Conservation (phyloP, 2,797 vertebrate genomes). For the Muscicapa comitata region DNA sequence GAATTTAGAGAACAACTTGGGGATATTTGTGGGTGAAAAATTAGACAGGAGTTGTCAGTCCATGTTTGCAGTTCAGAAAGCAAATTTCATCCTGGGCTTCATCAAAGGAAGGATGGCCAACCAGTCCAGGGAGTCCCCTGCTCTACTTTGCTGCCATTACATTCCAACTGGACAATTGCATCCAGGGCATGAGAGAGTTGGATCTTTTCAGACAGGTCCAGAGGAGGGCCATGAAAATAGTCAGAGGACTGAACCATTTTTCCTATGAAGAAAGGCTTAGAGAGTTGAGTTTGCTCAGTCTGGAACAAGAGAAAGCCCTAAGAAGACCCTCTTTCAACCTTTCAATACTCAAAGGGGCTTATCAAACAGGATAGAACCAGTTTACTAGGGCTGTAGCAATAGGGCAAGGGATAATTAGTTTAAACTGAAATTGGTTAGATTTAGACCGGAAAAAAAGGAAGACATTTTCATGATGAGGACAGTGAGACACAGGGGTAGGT, state of each 20-base stretch:
- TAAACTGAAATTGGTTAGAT: not conserved
- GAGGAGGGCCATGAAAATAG: not conserved
- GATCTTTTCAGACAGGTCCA: not conserved
- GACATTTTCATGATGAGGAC: not conserved
- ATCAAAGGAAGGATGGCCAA: not conserved
- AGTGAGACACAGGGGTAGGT: not conserved
- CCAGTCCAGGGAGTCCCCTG: not conserved
- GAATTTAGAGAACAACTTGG: not conserved
- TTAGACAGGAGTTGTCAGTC: not conserved
- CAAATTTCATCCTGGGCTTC: not conserved
- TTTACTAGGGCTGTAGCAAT: not conserved
- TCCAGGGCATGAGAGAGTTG: not conserved
- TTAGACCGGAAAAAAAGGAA: not conserved
- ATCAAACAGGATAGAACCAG: not conserved
- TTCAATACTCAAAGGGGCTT: fast-evolving
- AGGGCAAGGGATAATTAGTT: not conserved
- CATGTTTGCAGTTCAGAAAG: not conserved
- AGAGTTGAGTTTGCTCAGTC: not conserved
- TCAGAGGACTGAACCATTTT: not conserved
- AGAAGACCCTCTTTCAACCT: not conserved
- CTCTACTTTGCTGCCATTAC: not conserved
- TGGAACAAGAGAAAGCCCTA: not conserved
- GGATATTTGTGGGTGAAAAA: not conserved
- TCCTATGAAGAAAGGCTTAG: not conserved
- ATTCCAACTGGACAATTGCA: not conserved